A percentile compares a stretch with the other conserved stretches of the same genome.
phyloP scores from a whole-genome alignment of 2,113 vertebrate genomes.

The Burhinus bistriatus region DNA sequence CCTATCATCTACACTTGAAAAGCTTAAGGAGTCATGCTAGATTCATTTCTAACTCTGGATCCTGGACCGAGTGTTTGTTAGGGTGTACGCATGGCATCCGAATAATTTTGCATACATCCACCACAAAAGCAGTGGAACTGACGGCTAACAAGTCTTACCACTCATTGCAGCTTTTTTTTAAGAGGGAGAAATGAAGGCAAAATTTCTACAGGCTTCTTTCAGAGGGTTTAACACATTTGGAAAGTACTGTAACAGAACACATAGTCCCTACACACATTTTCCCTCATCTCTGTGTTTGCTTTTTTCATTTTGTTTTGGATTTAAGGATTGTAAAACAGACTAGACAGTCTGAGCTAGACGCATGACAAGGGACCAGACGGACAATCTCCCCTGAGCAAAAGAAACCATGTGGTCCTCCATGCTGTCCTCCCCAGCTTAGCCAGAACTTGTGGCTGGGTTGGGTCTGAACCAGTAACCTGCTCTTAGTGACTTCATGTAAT shows the following conservation, averaged over 20 bases:
- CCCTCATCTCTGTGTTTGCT: background rate
- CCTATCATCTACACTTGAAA: background rate
- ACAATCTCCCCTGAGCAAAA: background rate
- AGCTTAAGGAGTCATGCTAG: background rate
- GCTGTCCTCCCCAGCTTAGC: background rate
- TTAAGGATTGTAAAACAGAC: background rate
- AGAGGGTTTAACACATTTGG: background rate
- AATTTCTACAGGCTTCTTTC: background rate
- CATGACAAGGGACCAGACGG: background rate
- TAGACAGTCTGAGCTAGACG: background rate
- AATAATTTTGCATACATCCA: background rate
- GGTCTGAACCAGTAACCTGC: background rate
- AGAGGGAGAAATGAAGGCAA: background rate
- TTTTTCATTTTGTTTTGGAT: background rate
- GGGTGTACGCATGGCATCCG: fast-evolving
- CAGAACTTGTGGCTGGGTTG: background rate
- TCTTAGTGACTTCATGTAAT: background rate
- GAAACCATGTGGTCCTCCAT: background rate
- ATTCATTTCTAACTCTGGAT: background rate
- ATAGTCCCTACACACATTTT: background rate
- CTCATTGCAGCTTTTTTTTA: background rate
- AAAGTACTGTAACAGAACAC: background rate
- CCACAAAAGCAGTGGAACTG: background rate
- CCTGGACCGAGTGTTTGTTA: background rate
- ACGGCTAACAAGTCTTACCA: background rate